phyloP scores from a whole-genome alignment of 2,888 invertebrate genomes.

The Lasioglossum malachurum region DNA sequence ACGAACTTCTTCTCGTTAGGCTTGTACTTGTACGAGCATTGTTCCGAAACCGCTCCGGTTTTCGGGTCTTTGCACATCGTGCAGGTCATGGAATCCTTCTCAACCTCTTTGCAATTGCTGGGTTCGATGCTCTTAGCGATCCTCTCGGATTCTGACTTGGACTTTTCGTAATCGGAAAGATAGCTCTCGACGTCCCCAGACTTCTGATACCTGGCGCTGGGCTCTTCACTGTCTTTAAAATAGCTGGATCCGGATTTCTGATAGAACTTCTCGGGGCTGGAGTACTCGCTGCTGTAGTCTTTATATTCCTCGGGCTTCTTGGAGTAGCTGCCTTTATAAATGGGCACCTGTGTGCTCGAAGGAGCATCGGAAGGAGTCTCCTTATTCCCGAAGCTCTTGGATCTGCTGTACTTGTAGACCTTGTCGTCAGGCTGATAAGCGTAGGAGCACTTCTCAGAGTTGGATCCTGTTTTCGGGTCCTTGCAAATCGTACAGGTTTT shows the following conservation, averaged over 20 bases:
- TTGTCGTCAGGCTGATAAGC: slow-evolving; percentile 85
- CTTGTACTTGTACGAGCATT: slow-evolving; percentile 91
- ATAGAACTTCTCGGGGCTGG: slow-evolving; percentile 40
- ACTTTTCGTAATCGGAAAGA: slow-evolving; percentile 84
- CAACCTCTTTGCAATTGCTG: slow-evolving; percentile 88
- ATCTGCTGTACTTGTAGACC: slow-evolving; percentile 78
- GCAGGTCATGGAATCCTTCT: slow-evolving; percentile 89
- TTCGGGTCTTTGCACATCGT: slow-evolving; percentile 91
- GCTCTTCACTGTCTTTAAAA: slow-evolving; percentile 6
- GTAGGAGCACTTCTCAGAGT: slow-evolving; percentile 87
- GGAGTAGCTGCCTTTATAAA: background rate
- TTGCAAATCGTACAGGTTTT: slow-evolving; percentile 87
- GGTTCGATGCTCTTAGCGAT: slow-evolving; percentile 86
- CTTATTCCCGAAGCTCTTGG: slow-evolving; percentile 76
- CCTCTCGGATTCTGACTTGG: slow-evolving; percentile 88
- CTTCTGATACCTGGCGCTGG: slow-evolving; percentile 13
- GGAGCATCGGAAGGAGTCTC: slow-evolving; percentile 32
- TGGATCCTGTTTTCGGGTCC: slow-evolving; percentile 86
- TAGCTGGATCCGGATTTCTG: slow-evolving; percentile 12
- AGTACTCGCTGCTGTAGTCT: slow-evolving; percentile 54
- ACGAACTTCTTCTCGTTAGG: slow-evolving; percentile 88
- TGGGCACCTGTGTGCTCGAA: background rate
- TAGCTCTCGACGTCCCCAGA: slow-evolving; percentile 83
- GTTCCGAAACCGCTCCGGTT: slow-evolving; percentile 91
- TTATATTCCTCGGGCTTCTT: background rate